These are phyloP conservation scores for Phalangium opilio DNA, from an alignment of 2,888 invertebrate genomes.

Conservation along the genomic window DNA sequence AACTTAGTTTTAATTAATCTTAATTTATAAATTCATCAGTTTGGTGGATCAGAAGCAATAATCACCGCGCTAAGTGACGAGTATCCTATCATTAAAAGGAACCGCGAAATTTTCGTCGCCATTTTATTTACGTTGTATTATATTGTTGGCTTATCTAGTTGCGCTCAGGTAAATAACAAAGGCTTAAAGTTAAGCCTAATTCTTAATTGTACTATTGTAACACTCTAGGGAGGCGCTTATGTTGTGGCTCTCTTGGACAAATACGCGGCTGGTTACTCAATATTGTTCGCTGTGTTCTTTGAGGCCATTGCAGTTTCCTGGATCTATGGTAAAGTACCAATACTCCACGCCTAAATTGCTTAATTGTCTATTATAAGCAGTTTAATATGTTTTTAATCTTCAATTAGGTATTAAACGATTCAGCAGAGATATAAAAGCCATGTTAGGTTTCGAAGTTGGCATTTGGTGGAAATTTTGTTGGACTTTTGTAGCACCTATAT, in stretches of 20 bases:
- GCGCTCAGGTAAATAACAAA: slow-evolving; percentile 50
- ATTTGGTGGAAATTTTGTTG: slow-evolving; percentile 92
- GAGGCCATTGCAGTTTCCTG: slow-evolving; percentile 94
- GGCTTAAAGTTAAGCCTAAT: not conserved
- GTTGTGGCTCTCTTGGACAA: slow-evolving; percentile 87
- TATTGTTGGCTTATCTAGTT: slow-evolving; percentile 80
- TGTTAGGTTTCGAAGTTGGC: slow-evolving; percentile 91
- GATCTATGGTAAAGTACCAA: slow-evolving; percentile 81
- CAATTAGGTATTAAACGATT: slow-evolving; percentile 72
- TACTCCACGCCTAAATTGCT: too few relatives aligned
- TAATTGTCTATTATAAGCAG: too few relatives aligned
- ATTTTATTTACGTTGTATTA: slow-evolving; percentile 80
- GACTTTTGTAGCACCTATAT: slow-evolving; percentile 81
- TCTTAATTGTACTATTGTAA: too few relatives aligned
- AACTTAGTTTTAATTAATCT: too few relatives aligned
- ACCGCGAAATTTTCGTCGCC: slow-evolving; percentile 87
- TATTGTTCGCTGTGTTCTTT: slow-evolving; percentile 76
- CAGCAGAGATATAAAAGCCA: slow-evolving; percentile 83
- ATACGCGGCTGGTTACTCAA: slow-evolving; percentile 81
- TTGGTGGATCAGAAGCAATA: slow-evolving; percentile 96
- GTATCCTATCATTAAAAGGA: slow-evolving; percentile 73
- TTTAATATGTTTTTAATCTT: not conserved
- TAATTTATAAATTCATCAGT: too few relatives aligned
- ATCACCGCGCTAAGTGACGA: slow-evolving; percentile 96
- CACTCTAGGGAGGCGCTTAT: slow-evolving; percentile 84